Conservation (phyloP, 2,113 vertebrate genomes). For the Scortum barcoo region DNA sequence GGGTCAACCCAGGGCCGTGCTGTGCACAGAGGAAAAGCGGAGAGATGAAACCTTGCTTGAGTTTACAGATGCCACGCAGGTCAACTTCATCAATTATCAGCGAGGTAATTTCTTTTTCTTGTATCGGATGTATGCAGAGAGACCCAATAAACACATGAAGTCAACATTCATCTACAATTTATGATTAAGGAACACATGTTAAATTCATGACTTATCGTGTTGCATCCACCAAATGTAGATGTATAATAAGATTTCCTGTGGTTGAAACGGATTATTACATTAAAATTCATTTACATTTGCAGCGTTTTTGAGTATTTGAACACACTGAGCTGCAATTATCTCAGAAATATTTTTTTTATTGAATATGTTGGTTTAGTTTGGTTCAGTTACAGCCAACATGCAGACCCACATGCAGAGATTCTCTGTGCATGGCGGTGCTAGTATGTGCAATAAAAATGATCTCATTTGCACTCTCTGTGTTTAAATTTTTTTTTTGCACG, state of each 20-base stretch:
- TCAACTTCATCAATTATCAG: constrained; percentile 45
- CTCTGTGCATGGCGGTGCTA: too few relatives aligned
- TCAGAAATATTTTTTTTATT: background rate
- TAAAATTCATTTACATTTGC: background rate
- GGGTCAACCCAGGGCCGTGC: constrained; percentile 43
- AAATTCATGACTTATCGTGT: background rate
- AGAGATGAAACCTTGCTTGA: constrained; percentile 25
- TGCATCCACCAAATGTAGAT: background rate
- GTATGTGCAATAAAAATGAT: background rate
- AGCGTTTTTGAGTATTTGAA: background rate
- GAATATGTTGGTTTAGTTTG: background rate
- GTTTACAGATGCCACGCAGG: constrained; percentile 33
- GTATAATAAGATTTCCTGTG: background rate
- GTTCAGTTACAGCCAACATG: background rate
- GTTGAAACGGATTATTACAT: background rate
- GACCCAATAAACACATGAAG: background rate
- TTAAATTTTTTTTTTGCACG: background rate
- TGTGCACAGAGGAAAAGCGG: constrained; percentile 15
- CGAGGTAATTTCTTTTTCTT: constrained; percentile 28
- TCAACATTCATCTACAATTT: background rate
- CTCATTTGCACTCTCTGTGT: background rate
- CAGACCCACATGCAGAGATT: too few relatives aligned
- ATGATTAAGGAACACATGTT: too few relatives aligned
- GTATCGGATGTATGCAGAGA: constrained; percentile 22
- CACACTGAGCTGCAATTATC: background rate